These are phyloP conservation scores for Chrysolina americana DNA, from an alignment of 2,888 invertebrate genomes.

Conservation along the genomic window DNA sequence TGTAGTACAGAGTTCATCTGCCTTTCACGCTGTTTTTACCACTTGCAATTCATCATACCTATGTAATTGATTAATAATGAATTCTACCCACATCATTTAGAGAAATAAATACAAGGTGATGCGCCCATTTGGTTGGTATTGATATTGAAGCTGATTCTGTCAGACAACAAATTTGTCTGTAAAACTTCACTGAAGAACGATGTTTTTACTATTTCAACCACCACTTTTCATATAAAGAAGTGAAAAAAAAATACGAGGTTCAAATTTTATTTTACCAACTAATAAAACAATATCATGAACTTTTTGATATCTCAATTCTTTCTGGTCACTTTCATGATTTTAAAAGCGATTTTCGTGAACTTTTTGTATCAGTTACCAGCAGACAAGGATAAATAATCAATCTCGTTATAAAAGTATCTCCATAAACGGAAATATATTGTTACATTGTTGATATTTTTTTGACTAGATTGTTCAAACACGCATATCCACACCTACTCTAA, in stretches of 20 bases:
- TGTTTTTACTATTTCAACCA: neutral
- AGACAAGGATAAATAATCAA: no score
- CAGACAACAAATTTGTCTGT: neutral
- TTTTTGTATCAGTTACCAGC: no score
- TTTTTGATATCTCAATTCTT: neutral
- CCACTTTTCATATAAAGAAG: neutral
- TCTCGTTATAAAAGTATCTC: neutral
- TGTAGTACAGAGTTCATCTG: constrained; percentile 17
- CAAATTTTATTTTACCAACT: neutral
- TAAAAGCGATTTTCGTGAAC: neutral
- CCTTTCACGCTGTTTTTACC: neutral
- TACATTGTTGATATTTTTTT: constrained; percentile 1
- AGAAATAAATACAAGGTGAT: constrained; percentile 3
- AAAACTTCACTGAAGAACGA: neutral
- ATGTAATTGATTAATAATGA: constrained; percentile 14
- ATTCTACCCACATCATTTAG: constrained; percentile 14
- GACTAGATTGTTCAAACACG: neutral
- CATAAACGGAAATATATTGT: neutral
- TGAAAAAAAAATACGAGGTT: neutral
- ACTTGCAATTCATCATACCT: constrained; percentile 3
- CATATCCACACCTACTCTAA: neutral
- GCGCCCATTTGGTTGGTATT: neutral
- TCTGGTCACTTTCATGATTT: neutral
- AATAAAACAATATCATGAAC: neutral
- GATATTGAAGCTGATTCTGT: neutral